Evolutionary conservation across 2,797 vertebrate species (phyloP).

Genomic region (Novumbra hubbsi): DNA sequence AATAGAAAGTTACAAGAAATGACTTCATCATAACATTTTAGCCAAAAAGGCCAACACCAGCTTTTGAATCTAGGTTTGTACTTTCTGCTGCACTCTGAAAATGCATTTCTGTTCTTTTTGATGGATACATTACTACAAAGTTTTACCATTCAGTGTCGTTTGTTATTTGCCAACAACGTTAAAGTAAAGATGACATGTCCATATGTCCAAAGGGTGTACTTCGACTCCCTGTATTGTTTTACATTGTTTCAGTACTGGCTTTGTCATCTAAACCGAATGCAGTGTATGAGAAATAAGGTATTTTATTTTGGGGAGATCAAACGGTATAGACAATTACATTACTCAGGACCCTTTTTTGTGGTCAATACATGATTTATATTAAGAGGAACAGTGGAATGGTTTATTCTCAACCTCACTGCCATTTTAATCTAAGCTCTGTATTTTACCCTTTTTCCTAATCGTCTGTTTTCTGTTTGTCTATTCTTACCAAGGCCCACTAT

Average conservation of each 20-base stretch:
- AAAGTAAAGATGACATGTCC: too few species aligned
- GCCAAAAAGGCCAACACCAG: too few species aligned
- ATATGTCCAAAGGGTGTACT: too few species aligned
- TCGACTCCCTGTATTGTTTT: neutral
- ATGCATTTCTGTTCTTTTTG: too few species aligned
- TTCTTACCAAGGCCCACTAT: conserved; percentile 10
- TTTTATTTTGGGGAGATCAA: neutral
- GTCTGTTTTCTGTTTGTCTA: conserved; percentile 4
- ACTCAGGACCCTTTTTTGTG: conserved; percentile 1
- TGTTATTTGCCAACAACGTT: too few species aligned
- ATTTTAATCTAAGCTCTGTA: neutral
- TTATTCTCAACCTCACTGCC: conserved; percentile 4
- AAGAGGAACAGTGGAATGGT: neutral
- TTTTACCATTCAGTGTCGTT: too few species aligned
- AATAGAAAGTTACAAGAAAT: too few species aligned
- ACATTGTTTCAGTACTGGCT: neutral
- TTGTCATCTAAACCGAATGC: neutral
- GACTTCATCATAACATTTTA: too few species aligned
- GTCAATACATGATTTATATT: neutral
- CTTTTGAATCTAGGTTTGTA: too few species aligned
- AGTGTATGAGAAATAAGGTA: neutral
- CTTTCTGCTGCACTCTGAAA: too few species aligned
- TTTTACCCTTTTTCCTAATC: neutral
- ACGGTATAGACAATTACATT: neutral
- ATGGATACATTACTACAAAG: too few species aligned